These are phyloP conservation scores for Parthenolecanium corni DNA, from an alignment of 2,888 invertebrate genomes.

Conservation along the genomic window DNA sequence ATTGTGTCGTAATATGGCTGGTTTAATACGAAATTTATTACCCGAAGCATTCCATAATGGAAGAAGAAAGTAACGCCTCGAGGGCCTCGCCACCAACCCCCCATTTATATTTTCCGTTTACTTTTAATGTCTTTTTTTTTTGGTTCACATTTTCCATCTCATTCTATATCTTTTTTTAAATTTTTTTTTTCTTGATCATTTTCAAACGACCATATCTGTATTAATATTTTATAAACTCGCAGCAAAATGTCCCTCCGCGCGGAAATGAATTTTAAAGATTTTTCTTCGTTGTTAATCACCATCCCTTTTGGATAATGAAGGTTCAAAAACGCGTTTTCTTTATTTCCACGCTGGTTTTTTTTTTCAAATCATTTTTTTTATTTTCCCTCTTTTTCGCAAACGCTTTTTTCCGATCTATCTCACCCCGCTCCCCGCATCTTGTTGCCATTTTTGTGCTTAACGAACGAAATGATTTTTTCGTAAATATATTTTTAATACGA, in stretches of 20 bases:
- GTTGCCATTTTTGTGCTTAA: not conserved
- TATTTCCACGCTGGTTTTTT: constrained; percentile 8
- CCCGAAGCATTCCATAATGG: constrained; percentile 27
- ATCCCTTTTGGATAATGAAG: constrained; percentile 21
- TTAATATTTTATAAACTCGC: constrained; percentile 28
- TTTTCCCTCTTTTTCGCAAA: too few relatives aligned
- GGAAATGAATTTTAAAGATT: constrained; percentile 28
- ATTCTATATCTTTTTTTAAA: too few relatives aligned
- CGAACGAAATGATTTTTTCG: too few relatives aligned
- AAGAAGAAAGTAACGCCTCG: constrained; percentile 28
- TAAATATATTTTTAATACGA: constrained; percentile 9
- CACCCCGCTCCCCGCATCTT: not conserved
- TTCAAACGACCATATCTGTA: constrained; percentile 28
- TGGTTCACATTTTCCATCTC: too few relatives aligned
- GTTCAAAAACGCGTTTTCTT: constrained; percentile 26
- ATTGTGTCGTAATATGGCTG: constrained; percentile 28
- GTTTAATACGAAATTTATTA: constrained; percentile 28
- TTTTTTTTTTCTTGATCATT: constrained; percentile 26
- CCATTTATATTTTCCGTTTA: constrained; percentile 22
- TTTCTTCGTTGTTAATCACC: constrained; percentile 27
- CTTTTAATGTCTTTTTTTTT: constrained; percentile 26
- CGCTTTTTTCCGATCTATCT: not conserved
- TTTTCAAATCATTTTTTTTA: not conserved
- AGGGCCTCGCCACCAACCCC: constrained; percentile 14
- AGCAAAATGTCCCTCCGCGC: constrained; percentile 24